A percentile compares a stretch with the other conserved stretches of the same genome.
phyloP scores from a whole-genome alignment of 2,888 invertebrate genomes.

The Trichopria drosophilae region DNA sequence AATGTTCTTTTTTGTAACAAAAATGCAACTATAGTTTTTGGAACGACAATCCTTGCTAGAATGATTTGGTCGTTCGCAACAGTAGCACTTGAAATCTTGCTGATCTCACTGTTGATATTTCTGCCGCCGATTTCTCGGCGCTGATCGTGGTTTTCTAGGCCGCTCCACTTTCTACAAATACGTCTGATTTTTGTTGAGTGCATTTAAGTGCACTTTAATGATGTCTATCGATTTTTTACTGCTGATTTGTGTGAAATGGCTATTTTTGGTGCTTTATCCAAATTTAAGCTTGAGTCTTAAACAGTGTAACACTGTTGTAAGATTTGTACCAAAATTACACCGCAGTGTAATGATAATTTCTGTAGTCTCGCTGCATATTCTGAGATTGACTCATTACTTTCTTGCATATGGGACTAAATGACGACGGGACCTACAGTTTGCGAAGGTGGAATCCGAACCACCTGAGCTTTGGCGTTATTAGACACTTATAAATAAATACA shows the following conservation, averaged over 20 bases:
- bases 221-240: slow-evolving; percentile 6
- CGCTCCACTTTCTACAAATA: background rate
- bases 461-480: too few relatives aligned
- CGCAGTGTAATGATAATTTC: slow-evolving; percentile 26
- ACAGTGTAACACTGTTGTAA: slow-evolving; percentile 26
- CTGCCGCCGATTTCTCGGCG: slow-evolving; percentile 1
- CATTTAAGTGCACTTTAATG: background rate
- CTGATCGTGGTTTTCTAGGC: background rate
- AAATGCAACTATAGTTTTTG: background rate
- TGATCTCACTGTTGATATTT: too few relatives aligned
- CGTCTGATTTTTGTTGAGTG: background rate
- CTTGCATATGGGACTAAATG: too few relatives aligned
- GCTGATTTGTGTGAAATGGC: slow-evolving; percentile 21
- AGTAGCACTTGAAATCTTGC: slow-evolving; percentile 5
- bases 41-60: slow-evolving; percentile 2
- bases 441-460: too few relatives aligned
- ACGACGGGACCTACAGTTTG: too few relatives aligned
- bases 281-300: slow-evolving; percentile 12
- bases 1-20: slow-evolving; percentile 17
- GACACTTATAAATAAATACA: too few relatives aligned
- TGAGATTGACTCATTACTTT: slow-evolving; percentile 22
- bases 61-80: background rate
- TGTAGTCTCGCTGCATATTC: slow-evolving; percentile 28
- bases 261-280: slow-evolving; percentile 16
- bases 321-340: slow-evolving; percentile 26